Evolutionary conservation across 2,797 vertebrate genomes (phyloP).

Genomic region (Sebastes flavidus): DNA sequence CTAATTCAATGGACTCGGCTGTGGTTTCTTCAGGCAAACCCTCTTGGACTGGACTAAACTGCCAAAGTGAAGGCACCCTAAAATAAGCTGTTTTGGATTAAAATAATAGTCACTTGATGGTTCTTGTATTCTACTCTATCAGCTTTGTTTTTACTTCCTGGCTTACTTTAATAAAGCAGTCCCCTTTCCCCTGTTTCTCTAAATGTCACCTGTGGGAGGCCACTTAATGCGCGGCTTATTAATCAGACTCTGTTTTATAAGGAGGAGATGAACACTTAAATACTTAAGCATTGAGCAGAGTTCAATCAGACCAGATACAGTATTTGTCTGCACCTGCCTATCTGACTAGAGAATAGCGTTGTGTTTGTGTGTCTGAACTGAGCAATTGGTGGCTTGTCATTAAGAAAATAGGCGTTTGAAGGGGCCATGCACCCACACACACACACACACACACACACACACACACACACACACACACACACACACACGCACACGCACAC

Average conservation of each 20-base stretch:
- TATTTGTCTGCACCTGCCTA: conserved; percentile 59
- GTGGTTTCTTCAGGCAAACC: not conserved
- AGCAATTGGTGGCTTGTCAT: conserved; percentile 40
- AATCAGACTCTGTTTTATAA: conserved; percentile 64
- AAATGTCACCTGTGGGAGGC: conserved; percentile 65
- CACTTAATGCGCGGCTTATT: conserved; percentile 60
- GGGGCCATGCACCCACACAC: not conserved
- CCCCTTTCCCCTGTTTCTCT: conserved; percentile 25
- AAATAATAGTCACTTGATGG: not conserved
- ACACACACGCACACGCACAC: not conserved
- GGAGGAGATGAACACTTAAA: conserved; percentile 60
- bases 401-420: conserved; percentile 44
- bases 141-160: conserved; percentile 25
- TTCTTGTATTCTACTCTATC: conserved; percentile 15
- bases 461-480: not conserved
- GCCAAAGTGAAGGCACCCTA: not conserved
- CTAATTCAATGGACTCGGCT: not conserved
- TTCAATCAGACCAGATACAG: conserved; percentile 46
- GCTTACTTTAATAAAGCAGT: conserved; percentile 50
- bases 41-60: not conserved
- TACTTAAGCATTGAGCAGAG: conserved; percentile 43
- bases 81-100: not conserved
- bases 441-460: no score
- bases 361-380: not conserved
- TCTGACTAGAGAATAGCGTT: conserved; percentile 27